These are phyloP conservation scores for Diarsia dahlii DNA, from an alignment of 2,888 invertebrate genomes.

Conservation along the genomic window DNA sequence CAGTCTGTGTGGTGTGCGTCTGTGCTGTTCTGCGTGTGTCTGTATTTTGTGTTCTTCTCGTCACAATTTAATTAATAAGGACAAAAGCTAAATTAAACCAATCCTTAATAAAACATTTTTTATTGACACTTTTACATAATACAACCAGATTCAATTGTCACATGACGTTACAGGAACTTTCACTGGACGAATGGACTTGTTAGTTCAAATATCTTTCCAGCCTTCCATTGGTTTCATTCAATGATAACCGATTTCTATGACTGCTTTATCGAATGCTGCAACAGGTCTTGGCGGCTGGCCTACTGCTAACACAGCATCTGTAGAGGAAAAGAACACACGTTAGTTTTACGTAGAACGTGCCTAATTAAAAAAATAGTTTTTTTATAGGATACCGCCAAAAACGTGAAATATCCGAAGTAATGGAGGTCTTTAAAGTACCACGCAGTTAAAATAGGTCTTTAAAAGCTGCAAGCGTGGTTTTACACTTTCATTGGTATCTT, in stretches of 20 bases:
- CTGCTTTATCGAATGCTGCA: slow-evolving; percentile 86
- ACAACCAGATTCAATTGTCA: slow-evolving; percentile 50
- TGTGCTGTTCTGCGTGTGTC: too few species aligned
- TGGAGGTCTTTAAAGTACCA: background rate
- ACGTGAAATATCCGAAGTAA: background rate
- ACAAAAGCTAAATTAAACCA: slow-evolving; percentile 1
- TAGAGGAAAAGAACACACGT: slow-evolving; percentile 31
- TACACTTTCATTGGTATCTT: background rate
- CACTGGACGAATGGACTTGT: slow-evolving; percentile 49
- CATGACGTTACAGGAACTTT: slow-evolving; percentile 51
- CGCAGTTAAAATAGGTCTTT: background rate
- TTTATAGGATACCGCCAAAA: background rate
- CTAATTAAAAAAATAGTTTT: background rate
- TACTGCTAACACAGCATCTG: slow-evolving; percentile 87
- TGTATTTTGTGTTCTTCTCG: background rate
- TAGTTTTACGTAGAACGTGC: background rate
- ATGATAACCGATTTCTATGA: slow-evolving; percentile 78
- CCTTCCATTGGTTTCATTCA: slow-evolving; percentile 41
- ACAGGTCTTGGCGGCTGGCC: slow-evolving; percentile 87
- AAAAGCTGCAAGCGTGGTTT: background rate
- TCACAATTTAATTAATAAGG: background rate
- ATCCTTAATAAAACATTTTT: slow-evolving; percentile 59
- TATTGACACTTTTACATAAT: slow-evolving; percentile 67
- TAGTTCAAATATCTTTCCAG: slow-evolving; percentile 5
- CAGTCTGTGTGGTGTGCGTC: too few species aligned